Evolutionary conservation across 2,113 vertebrate species (phyloP).

Genomic region (Xiphophorus maculatus): DNA sequence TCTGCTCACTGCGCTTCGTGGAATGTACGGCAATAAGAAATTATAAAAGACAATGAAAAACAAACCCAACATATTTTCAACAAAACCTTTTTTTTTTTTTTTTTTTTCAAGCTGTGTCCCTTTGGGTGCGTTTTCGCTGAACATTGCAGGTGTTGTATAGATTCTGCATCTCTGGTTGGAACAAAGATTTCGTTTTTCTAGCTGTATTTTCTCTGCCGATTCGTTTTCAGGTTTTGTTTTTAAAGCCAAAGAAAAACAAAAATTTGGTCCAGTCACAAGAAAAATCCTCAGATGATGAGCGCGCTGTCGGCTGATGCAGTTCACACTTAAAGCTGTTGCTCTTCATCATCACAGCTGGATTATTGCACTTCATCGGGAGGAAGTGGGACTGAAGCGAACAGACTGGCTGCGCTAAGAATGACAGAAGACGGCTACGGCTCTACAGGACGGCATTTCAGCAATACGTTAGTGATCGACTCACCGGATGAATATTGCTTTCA

Average conservation of each 20-base stretch:
- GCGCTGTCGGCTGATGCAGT: not conserved
- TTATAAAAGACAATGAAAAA: slow-evolving; percentile 60
- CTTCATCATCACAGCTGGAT: slow-evolving; percentile 40
- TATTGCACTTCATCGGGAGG: slow-evolving; percentile 67
- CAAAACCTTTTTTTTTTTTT: slow-evolving; percentile 61
- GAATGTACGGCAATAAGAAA: slow-evolving; percentile 52
- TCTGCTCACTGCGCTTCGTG: slow-evolving; percentile 30
- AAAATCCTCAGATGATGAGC: slow-evolving; percentile 26
- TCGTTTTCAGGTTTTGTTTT: slow-evolving; percentile 45
- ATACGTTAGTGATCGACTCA: slow-evolving; percentile 56
- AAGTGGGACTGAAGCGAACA: slow-evolving; percentile 50
- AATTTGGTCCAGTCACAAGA: slow-evolving; percentile 60
- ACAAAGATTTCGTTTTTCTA: slow-evolving; percentile 61
- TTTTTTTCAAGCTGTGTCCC: slow-evolving; percentile 64
- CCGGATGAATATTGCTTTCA: slow-evolving; percentile 77
- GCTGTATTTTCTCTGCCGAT: slow-evolving; percentile 50
- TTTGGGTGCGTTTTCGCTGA: slow-evolving; percentile 54
- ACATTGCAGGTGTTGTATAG: slow-evolving; percentile 63
- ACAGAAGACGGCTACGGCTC: slow-evolving; percentile 55
- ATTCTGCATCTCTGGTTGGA: slow-evolving; percentile 53
- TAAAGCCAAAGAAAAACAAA: slow-evolving; percentile 47
- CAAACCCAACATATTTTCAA: slow-evolving; percentile 48
- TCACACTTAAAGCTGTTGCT: slow-evolving; percentile 33
- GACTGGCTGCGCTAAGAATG: slow-evolving; percentile 27
- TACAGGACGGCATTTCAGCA: slow-evolving; percentile 61